These are phyloP conservation scores for Lapara coniferarum DNA, from an alignment of 2,888 invertebrate species.

Conservation along the genomic window DNA sequence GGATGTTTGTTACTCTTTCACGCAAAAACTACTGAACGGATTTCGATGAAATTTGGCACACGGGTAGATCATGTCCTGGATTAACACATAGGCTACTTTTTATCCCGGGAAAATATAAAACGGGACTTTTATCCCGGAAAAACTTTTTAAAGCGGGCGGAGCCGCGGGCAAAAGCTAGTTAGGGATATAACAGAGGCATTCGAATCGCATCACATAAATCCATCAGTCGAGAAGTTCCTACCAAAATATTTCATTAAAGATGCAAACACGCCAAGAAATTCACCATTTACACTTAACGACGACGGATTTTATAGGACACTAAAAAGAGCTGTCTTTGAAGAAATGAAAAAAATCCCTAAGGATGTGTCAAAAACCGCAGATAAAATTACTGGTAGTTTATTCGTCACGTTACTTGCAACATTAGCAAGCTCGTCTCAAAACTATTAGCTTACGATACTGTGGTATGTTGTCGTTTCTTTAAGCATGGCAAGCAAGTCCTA, in stretches of 20 bases:
- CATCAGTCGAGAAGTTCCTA: constrained; percentile 82
- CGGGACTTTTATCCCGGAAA: too few species aligned
- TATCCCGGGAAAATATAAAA: too few species aligned
- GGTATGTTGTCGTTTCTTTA: constrained; percentile 49
- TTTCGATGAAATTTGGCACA: too few species aligned
- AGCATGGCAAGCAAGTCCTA: too few species aligned
- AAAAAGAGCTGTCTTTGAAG: constrained; percentile 82
- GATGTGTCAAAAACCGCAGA: constrained; percentile 58
- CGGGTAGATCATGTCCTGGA: too few species aligned
- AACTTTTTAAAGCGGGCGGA: too few species aligned
- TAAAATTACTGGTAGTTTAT: constrained; percentile 63
- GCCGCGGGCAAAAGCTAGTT: too few species aligned
- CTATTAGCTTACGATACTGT: neutral
- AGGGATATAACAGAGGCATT: constrained; percentile 87
- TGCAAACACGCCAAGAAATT: constrained; percentile 85
- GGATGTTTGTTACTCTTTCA: too few species aligned
- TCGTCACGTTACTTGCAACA: constrained; percentile 57
- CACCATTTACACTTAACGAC: constrained; percentile 88
- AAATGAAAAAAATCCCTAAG: constrained; percentile 80
- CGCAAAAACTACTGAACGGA: too few species aligned
- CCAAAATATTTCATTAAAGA: constrained; percentile 85
- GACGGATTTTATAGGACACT: constrained; percentile 90
- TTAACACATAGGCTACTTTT: too few species aligned
- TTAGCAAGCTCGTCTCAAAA: constrained; percentile 1
- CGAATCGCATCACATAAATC: constrained; percentile 80